Evolutionary conservation across 2,797 vertebrate genomes (phyloP).

Genomic region (Channallabes apus): DNA sequence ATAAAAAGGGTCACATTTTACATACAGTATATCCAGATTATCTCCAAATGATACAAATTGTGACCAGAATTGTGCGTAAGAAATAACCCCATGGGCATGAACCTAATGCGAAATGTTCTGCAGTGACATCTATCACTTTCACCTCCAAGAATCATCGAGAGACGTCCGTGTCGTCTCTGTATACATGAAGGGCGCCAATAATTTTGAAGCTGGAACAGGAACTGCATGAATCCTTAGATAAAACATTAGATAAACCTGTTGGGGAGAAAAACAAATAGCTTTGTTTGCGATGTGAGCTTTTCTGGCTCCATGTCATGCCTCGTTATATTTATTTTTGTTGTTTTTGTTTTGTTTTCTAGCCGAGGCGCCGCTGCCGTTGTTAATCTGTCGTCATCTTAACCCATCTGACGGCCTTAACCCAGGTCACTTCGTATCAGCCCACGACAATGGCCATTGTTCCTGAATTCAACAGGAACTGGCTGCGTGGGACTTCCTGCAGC

Average conservation of each 20-base stretch:
- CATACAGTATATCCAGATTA: background rate
- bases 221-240: background rate
- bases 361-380: constrained; percentile 63
- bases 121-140: no score
- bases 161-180: no score
- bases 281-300: constrained; percentile 23
- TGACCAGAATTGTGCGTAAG: background rate
- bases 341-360: constrained; percentile 36
- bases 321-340: background rate
- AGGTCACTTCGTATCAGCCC: constrained; percentile 75
- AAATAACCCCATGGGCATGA: background rate
- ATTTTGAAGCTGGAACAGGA: background rate
- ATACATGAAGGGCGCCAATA: background rate
- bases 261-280: constrained; percentile 32
- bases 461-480: constrained; percentile 75
- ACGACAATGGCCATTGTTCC: constrained; percentile 82
- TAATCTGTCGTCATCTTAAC: constrained; percentile 78
- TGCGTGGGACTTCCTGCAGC: constrained; percentile 75
- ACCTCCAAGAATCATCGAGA: no score
- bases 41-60: background rate
- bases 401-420: constrained; percentile 76
- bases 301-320: constrained; percentile 48
- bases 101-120: background rate
- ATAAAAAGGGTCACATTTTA: background rate
- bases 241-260: constrained; percentile 29